phyloP scores from a whole-genome alignment of 2,113 vertebrate genomes.

The Bubo bubo region DNA sequence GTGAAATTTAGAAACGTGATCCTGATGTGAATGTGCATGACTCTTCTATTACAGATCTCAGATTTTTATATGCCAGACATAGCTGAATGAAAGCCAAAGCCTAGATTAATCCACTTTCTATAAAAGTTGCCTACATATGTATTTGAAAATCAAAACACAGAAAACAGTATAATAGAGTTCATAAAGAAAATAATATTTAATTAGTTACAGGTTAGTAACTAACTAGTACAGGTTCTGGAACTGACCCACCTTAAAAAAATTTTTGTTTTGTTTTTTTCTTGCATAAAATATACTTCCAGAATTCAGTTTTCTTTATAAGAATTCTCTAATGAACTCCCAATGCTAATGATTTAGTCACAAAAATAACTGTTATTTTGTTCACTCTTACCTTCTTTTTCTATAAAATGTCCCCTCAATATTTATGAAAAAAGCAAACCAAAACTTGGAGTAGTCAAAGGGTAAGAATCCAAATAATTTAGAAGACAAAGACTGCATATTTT shows the following conservation, averaged over 20 bases:
- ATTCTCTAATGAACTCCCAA: background rate
- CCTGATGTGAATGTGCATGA: background rate
- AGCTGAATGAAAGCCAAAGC: constrained; percentile 39
- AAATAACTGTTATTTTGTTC: background rate
- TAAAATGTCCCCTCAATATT: background rate
- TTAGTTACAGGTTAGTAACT: background rate
- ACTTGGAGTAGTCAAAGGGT: background rate
- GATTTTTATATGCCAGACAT: constrained; percentile 16
- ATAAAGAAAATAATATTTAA: background rate
- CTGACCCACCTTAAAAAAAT: background rate
- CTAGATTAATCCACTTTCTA: background rate
- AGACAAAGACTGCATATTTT: background rate
- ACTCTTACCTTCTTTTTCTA: background rate
- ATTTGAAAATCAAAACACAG: constrained; percentile 18
- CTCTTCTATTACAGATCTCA: constrained; percentile 5
- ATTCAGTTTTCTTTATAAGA: background rate
- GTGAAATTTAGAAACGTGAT: background rate
- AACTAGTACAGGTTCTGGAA: background rate
- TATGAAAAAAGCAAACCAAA: background rate
- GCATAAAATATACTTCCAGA: background rate
- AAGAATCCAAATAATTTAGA: background rate
- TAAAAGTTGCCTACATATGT: background rate
- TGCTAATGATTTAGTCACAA: background rate
- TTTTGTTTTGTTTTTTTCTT: background rate
- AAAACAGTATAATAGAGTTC: background rate